These are phyloP conservation scores for Drosophila bifasciata DNA, from an alignment of 1,140 invertebrate genomes.

Conservation along the genomic window DNA sequence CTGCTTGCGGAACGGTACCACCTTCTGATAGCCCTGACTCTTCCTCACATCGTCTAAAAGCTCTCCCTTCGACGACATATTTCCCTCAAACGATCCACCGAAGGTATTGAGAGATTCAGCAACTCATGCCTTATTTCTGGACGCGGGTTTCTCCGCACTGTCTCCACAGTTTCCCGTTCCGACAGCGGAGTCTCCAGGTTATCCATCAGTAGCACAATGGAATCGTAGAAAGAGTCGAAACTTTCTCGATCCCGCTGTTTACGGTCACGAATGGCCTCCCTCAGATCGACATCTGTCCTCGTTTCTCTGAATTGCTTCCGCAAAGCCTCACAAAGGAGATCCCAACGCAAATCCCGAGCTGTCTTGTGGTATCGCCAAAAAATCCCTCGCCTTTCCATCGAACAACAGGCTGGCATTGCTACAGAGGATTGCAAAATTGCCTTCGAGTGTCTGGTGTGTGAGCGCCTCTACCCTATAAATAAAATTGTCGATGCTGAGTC, in stretches of 20 bases:
- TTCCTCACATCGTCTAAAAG: constrained; percentile 7
- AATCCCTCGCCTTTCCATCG: constrained; percentile 1
- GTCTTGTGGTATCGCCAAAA: constrained; percentile 1
- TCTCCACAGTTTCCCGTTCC: not conserved
- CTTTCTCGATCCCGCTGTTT: constrained; percentile 2
- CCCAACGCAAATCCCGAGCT: not conserved
- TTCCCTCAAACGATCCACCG: not conserved
- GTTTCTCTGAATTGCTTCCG: not conserved
- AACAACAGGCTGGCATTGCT: constrained; percentile 3
- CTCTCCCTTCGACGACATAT: too few species aligned
- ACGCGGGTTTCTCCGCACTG: not conserved
- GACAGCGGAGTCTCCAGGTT: not conserved
- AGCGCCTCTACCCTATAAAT: too few species aligned
- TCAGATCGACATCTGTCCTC: not conserved
- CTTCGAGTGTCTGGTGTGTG: too few species aligned
- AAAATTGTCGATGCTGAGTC: too few species aligned
- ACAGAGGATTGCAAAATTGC: not conserved
- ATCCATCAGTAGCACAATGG: not conserved
- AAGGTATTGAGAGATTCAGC: not conserved
- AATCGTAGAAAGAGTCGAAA: not conserved
- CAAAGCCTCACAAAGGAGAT: not conserved
- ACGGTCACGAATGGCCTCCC: not conserved
- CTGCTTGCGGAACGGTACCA: constrained; percentile 2
- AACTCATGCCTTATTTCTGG: constrained; percentile 8
- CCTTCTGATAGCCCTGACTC: not conserved